Evolutionary conservation across 2,113 vertebrate genomes (phyloP).

Genomic region (Oxygymnocypris stewartii): DNA sequence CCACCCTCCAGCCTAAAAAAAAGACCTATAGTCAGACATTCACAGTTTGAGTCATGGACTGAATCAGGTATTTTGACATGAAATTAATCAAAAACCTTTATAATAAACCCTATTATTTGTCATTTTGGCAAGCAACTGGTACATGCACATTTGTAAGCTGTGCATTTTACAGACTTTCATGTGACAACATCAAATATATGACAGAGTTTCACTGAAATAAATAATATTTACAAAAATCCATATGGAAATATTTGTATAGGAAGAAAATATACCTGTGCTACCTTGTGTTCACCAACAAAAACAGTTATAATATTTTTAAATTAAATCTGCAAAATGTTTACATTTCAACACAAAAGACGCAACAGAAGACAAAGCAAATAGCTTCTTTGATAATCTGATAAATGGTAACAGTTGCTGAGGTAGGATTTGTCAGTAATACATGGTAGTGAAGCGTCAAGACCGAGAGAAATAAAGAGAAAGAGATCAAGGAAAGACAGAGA

Average conservation of each 20-base stretch:
- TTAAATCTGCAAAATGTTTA: not conserved
- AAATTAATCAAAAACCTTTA: not conserved
- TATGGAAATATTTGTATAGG: not conserved
- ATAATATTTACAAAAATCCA: not conserved
- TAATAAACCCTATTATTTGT: not conserved
- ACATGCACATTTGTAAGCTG: too few species aligned
- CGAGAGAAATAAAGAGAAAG: not conserved
- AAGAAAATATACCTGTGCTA: not conserved
- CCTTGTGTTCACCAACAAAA: not conserved
- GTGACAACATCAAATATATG: not conserved
- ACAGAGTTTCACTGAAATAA: not conserved
- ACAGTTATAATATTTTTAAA: not conserved
- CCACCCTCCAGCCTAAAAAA: not conserved
- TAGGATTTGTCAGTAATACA: not conserved
- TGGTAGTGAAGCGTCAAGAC: not conserved
- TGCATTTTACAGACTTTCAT: not conserved
- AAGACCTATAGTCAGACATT: not conserved
- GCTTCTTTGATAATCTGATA: not conserved
- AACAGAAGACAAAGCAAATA: not conserved
- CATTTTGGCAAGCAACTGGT: not conserved
- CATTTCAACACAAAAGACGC: not conserved
- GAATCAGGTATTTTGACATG: not conserved
- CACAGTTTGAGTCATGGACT: not conserved
- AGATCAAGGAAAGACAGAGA: not conserved
- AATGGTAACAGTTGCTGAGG: not conserved